A percentile compares a stretch with the other conserved stretches of the same genome.
Evolutionary conservation across 2,888 invertebrate genomes (phyloP).

Genomic region (Tromatobia lineatoria): DNA sequence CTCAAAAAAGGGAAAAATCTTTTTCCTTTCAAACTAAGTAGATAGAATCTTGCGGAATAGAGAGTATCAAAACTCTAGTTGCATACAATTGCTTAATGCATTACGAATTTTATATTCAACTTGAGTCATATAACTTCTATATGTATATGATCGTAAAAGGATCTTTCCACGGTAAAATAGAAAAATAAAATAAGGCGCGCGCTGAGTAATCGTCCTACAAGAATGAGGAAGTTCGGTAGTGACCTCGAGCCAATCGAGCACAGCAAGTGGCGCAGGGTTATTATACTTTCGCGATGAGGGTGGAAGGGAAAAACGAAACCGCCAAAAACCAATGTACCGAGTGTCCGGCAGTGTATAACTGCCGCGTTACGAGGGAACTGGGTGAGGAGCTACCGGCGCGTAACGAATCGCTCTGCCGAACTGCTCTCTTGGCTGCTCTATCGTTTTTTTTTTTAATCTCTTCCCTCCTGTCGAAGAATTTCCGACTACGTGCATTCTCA

Average conservation of each 20-base stretch:
- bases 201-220: background rate
- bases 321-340: slow-evolving; percentile 44
- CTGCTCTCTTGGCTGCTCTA: slow-evolving; percentile 57
- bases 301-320: slow-evolving; percentile 8
- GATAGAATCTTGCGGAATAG: no score
- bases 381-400: slow-evolving; percentile 50
- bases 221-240: slow-evolving; percentile 27
- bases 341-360: background rate
- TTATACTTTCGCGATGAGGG: background rate
- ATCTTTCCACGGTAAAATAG: no score
- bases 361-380: slow-evolving; percentile 53
- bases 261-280: slow-evolving; percentile 10
- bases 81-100: no score
- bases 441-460: slow-evolving; percentile 45
- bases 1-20: no score
- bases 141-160: no score
- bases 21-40: no score
- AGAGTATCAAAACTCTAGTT: no score
- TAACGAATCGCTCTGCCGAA: slow-evolving; percentile 60
- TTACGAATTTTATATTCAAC: no score
- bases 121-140: no score
- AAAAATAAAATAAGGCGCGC: background rate
- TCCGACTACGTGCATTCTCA: no score
- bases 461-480: slow-evolving; percentile 9
- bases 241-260: slow-evolving; percentile 25